phyloP scores from a whole-genome alignment of 2,888 invertebrate species.

The Alentia gelatinosa region DNA sequence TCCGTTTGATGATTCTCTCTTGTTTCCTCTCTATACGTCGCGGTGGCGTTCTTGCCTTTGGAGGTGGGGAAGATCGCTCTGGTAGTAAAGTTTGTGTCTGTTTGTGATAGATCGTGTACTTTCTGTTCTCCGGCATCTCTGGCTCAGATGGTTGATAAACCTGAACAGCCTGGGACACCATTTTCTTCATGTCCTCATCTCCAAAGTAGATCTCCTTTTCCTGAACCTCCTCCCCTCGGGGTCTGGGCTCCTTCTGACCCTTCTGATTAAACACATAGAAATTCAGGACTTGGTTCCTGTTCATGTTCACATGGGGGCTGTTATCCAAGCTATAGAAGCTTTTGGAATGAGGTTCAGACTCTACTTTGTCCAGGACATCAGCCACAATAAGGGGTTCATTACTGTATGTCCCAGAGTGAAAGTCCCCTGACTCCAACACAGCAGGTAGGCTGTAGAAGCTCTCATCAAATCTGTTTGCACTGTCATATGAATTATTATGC shows the following conservation, averaged over 20 bases:
- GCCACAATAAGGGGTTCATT: conserved; percentile 60
- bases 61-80: not conserved
- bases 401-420: conserved; percentile 51
- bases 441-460: conserved; percentile 41
- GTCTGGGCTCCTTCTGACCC: not conserved
- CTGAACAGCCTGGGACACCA: conserved; percentile 39
- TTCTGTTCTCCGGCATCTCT: not conserved
- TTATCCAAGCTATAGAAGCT: conserved; percentile 22
- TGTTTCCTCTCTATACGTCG: not conserved
- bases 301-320: conserved; percentile 55
- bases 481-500: not conserved
- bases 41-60: conserved; percentile 6
- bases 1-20: not conserved
- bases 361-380: conserved; percentile 39
- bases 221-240: not conserved
- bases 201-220: not conserved
- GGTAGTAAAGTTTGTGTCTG: conserved; percentile 57
- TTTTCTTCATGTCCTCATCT: not conserved
- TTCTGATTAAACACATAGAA: conserved; percentile 57
- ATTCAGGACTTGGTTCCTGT: conserved; percentile 53
- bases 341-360: too few species aligned
- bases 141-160: not conserved
- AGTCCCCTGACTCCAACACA: conserved; percentile 36
- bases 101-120: conserved; percentile 55
- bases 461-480: not conserved